Evolutionary conservation across 2,113 vertebrate genomes (phyloP), one percentile per base, ranked within the genome.

Genomic region (Recurvirostra avosetta): DNA sequence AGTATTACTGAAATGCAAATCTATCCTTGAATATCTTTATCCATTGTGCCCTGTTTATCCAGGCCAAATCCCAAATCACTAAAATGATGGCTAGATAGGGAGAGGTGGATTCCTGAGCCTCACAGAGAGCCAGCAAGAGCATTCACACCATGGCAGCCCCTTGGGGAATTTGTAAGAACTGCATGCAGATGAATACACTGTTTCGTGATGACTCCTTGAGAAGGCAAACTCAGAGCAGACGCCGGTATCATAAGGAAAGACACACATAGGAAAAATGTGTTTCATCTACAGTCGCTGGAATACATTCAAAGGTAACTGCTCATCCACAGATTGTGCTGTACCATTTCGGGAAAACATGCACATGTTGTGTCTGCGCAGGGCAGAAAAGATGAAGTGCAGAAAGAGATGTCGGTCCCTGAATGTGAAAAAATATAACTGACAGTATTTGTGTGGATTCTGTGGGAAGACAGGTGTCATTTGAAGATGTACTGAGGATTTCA

Each of bases 1-100:
- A 63, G 36, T 36, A 90, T 96, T 90, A 93, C 77, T 30, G 71
- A 76, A 78, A 52, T 6, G 4, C 38, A 86, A 58, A 93, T 88
- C 80, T 94, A 36, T 50, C 83, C 76, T 71, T 89, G 92, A 78
- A n/a, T 67, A 45, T 75, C 72, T 81, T 93, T 91, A 95, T 89
- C 88, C 86, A 74, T 38, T 77, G 70, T 89, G 80, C 25, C 80
- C 86, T 76, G 50, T 59, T 86, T 76, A 92, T 93, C 88, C 88
- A 50, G 74, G 85, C 38, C 74, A 83, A 62, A 94, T 81, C 72
- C 72, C 30, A 8, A 67, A 43, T 21, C 40, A 40, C 56, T 77
- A 11, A 40, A 92, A 68, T 32, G 7, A 4, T 15, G 27, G 71
- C 53, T 76, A 29, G 43, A 0, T 0, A 53, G 27, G 63, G 67